Base-by-base conservation (phyloP, 2,888 invertebrate genomes). In the Troides aeacus region DNA sequence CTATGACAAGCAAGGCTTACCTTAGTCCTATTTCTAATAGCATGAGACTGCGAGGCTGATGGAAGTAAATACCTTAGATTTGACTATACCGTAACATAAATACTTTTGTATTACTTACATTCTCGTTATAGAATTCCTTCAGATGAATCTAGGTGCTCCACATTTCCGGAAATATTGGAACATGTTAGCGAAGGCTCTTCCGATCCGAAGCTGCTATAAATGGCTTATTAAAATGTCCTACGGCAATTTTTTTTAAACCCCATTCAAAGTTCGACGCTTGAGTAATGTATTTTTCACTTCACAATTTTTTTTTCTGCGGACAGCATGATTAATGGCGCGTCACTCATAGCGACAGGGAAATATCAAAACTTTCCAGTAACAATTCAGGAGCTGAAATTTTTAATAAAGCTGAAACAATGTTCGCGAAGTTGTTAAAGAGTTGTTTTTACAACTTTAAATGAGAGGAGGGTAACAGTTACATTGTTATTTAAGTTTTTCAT, bases 241-340 rank as follows among this genome's bases (percentile, higher is more conserved):
- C 1, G 53, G n/a, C n/a, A n/a, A 53, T 53, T 53, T 46, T 46
- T 46, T 53, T 64, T 58, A 12, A 72, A 69, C 58, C 68, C 58
- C 42, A 66, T 68, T 60, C 64, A 39, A 60, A 63, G 18, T 30
- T 36, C 65, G 68, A 70, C 56, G 68, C 69, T 63, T 56, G 57
- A 17, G 53, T 61, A 64, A 65, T 71, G 72, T 74, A 70, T 74
- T 73, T 71, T 74, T 68, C 71, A 72, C 66, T 64, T 71, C 70
- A 66, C 72, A 74, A 74, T 21, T 78, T 78, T 78, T 46, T 53
- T 80, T 77, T 75, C 71, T 75, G 76, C 74, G 77, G 81, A 85
- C 84, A 80, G 78, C 72, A 79, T 81, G 80, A 87, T 87, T 81
- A 83, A 87, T 87, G 77, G 73, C 76, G 75, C 77, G 78, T 81